Base-by-base conservation (phyloP, 2,797 vertebrate genomes). In the Ptychadena robeensis region DNA sequence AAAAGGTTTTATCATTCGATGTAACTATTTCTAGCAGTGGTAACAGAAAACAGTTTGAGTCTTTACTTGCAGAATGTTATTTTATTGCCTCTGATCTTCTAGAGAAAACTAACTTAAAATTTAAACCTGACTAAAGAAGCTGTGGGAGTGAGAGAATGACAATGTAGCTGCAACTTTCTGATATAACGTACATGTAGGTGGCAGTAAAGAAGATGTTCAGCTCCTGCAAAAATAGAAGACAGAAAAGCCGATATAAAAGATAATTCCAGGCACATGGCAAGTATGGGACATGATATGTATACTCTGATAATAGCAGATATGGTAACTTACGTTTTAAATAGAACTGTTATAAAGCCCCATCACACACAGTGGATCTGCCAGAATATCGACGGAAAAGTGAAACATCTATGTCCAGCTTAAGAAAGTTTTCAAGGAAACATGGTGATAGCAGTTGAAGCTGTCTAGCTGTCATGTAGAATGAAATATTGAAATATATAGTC, bases 1-100 rank as follows among this genome's bases (percentile, higher is more conserved):
- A 53, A n/a, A 53, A 4, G 15, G 44, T 22, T 53, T 53, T 53
- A 53, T 22, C 22, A 53, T 53, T 0, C 18, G 5, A 1, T 53
- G 44, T 8, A 53, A 53, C 44, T 53, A 53, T 53, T 53, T 53
- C 15, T 53, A 53, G 22, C 22, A 7, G 18, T 53, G 18, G 44
- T 53, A 53, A 53, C 22, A 53, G 44, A 9, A 22, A 18, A 53
- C 5, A 53, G 44, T 6, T 48, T 53, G 67, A 18, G 67, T 37
- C n/a, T 38, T 35, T 63, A 1, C 38, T 37, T 37, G 73, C 3
- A 64, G 9, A 76, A 40, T 40, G 35, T 28, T 63, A 15, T 63
- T 30, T n/a, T 76, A 65, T 64, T 66, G 11, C 27, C 59, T 31
- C 27, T 31, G 10, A 28, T 35, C 74, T 38, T 76, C 61, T 65